Evolutionary conservation across 1,140 invertebrate genomes (phyloP).

Genomic region (Hylyphantes graminicola): DNA sequence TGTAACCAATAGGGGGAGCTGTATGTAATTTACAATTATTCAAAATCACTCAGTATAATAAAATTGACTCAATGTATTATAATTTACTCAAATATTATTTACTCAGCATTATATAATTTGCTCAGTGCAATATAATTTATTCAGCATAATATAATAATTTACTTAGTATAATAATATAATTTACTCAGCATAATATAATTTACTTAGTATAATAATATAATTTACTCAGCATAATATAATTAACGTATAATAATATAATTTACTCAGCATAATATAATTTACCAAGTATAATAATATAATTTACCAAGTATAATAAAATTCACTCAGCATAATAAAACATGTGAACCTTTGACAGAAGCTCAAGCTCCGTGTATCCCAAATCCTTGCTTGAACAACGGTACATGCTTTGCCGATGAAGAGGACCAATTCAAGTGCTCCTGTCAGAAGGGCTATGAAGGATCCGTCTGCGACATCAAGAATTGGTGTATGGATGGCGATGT

Average conservation of each 20-base stretch:
- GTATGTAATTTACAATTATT: neutral
- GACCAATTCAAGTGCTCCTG: slow-evolving; percentile 18
- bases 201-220: neutral
- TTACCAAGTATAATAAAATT: too few relatives aligned
- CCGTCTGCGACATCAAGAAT: neutral
- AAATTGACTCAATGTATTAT: too few relatives aligned
- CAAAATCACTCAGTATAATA: neutral
- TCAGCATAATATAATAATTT: neutral
- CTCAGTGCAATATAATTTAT: neutral
- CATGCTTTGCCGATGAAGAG: neutral
- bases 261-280: neutral
- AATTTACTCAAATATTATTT: neutral
- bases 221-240: neutral
- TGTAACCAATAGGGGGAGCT: neutral
- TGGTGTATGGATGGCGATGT: neutral
- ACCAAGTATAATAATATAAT: neutral
- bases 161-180: neutral
- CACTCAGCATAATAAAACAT: neutral
- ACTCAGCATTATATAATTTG: too few relatives aligned
- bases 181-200: neutral
- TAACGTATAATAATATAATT: neutral
- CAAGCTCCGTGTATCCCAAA: slow-evolving; percentile 17
- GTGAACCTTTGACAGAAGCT: neutral
- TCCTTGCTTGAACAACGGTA: slow-evolving; percentile 3
- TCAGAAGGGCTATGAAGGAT: neutral